phyloP scores from a whole-genome alignment of 2,888 invertebrate genomes.

The Microchrysa polita region DNA sequence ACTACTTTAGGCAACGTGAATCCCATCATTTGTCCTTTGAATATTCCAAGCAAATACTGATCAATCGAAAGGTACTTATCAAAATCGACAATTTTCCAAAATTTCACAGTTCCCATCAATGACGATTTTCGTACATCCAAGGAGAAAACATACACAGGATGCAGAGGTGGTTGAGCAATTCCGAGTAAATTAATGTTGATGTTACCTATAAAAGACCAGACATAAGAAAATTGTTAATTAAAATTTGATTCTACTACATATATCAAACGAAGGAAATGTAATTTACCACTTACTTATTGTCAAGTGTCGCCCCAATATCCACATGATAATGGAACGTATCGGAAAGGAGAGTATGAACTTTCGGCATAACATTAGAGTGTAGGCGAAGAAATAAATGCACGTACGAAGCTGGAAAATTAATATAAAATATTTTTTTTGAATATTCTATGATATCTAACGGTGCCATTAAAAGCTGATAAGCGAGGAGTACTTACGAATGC shows the following conservation, averaged over 20 bases:
- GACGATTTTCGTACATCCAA: constrained; percentile 45
- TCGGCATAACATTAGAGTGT: constrained; percentile 56
- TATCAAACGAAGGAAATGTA: neutral
- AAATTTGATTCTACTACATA: too few species aligned
- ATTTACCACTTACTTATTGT: constrained; percentile 14
- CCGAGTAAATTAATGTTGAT: constrained; percentile 40
- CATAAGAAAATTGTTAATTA: too few species aligned
- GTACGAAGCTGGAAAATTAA: constrained; percentile 40
- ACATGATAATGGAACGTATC: constrained; percentile 56
- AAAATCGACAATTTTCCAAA: constrained; percentile 31
- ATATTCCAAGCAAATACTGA: constrained; percentile 46
- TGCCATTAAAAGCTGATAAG: neutral
- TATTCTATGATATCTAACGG: neutral
- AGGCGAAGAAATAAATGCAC: constrained; percentile 54
- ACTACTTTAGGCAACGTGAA: constrained; percentile 40
- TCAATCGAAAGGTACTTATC: constrained; percentile 38
- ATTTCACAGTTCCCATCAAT: constrained; percentile 32
- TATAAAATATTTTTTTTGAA: neutral
- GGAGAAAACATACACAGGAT: constrained; percentile 26
- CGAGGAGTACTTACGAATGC: constrained; percentile 57
- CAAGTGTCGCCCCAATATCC: constrained; percentile 54
- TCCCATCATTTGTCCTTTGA: constrained; percentile 48
- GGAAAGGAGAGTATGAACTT: constrained; percentile 59
- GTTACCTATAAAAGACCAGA: constrained; percentile 46
- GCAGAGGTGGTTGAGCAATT: constrained; percentile 8